Evolutionary conservation across 2,797 vertebrate genomes (phyloP).

Genomic region (Sebastes hubbsi): DNA sequence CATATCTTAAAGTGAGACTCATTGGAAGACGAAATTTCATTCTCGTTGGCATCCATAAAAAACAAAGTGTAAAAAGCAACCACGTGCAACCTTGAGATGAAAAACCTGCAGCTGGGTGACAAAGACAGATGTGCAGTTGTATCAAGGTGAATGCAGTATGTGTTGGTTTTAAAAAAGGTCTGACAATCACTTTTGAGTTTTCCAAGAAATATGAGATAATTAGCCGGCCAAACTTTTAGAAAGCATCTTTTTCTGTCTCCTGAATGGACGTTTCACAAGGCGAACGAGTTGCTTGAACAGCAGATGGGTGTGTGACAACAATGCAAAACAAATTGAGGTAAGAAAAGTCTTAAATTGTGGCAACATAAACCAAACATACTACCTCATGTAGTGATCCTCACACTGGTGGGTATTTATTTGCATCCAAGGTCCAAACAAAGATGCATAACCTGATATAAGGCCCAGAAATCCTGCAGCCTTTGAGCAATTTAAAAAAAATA

Average conservation of each 20-base stretch:
- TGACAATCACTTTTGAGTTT: neutral
- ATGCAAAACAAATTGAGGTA: neutral
- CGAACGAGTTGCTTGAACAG: neutral
- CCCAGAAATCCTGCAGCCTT: neutral
- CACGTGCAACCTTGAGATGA: constrained; percentile 67
- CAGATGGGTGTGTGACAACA: neutral
- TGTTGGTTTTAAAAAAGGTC: neutral
- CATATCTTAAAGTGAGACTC: constrained; percentile 37
- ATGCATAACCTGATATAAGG: neutral
- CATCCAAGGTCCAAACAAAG: neutral
- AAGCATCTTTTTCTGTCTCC: neutral
- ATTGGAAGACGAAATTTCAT: constrained; percentile 43
- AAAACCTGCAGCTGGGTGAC: neutral
- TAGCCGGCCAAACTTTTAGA: neutral
- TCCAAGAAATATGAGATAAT: neutral
- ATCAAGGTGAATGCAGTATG: neutral
- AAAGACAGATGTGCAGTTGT: neutral
- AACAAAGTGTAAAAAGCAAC: constrained; percentile 80
- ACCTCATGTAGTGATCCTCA: neutral
- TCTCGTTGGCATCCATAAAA: constrained; percentile 80
- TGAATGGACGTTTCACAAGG: neutral
- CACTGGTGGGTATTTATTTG: neutral
- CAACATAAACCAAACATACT: neutral
- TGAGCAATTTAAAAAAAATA: neutral
- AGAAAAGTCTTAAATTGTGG: neutral